These are phyloP conservation scores for Poeciliopsis infans DNA, from an alignment of 2,797 vertebrate genomes.

Conservation along the genomic window DNA sequence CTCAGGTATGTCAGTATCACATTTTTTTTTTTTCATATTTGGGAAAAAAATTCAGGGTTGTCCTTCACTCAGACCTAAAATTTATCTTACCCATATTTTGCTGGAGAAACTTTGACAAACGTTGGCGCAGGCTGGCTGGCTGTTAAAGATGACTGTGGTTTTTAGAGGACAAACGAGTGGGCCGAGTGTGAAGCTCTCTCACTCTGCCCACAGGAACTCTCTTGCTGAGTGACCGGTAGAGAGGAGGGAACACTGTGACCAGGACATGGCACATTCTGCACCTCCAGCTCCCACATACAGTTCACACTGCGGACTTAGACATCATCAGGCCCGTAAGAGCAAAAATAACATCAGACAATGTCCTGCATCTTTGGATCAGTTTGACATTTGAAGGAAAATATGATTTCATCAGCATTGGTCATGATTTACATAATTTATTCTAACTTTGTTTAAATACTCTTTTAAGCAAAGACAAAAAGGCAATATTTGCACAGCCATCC, in stretches of 20 bases:
- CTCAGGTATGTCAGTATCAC: neutral
- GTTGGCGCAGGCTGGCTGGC: slow-evolving; percentile 6
- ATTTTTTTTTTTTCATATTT: neutral
- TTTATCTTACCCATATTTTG: slow-evolving; percentile 6
- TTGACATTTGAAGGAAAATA: slow-evolving; percentile 12
- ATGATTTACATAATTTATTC: neutral
- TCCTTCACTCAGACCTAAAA: neutral
- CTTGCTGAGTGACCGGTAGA: slow-evolving; percentile 76
- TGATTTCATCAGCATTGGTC: neutral
- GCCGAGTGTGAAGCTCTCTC: slow-evolving; percentile 77
- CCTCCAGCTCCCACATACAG: slow-evolving; percentile 70
- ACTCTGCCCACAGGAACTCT: slow-evolving; percentile 78
- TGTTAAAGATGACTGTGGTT: slow-evolving; percentile 65
- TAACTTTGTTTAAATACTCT: no score
- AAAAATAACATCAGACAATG: slow-evolving; percentile 56
- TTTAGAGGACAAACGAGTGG: slow-evolving; percentile 76
- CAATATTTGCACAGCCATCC: neutral
- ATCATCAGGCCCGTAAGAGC: slow-evolving; percentile 55
- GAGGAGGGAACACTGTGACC: slow-evolving; percentile 76
- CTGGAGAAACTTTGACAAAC: slow-evolving; percentile 31
- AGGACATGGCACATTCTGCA: slow-evolving; percentile 73
- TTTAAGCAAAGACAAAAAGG: neutral
- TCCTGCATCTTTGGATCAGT: slow-evolving; percentile 25
- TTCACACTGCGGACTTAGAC: slow-evolving; percentile 59
- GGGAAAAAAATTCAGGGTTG: neutral